phyloP scores from a whole-genome alignment of 2,113 vertebrate genomes.

The Stegastes partitus region DNA sequence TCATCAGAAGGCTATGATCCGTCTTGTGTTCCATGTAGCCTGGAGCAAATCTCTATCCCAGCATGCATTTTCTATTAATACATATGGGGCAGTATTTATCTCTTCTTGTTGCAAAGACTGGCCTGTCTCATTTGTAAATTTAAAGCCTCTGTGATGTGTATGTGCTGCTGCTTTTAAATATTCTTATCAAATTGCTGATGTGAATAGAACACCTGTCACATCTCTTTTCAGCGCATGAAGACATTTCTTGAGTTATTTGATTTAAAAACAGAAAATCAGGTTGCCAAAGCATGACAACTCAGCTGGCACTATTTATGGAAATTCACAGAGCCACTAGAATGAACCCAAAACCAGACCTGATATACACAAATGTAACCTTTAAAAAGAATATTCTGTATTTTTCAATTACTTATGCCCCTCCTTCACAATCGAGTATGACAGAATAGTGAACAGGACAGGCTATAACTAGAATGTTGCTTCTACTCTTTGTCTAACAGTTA shows the following conservation, averaged over 20 bases:
- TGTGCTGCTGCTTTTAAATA: constrained; percentile 41
- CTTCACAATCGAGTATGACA: constrained; percentile 7
- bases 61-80: constrained; percentile 75
- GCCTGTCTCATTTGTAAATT: constrained; percentile 48
- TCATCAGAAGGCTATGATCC: constrained; percentile 61
- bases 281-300: constrained; percentile 23
- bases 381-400: constrained; percentile 30
- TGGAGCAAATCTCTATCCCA: constrained; percentile 70
- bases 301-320: constrained; percentile 29
- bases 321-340: constrained; percentile 9
- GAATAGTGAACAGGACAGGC: constrained; percentile 16
- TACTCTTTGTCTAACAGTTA: constrained; percentile 39
- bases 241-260: constrained; percentile 23
- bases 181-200: constrained; percentile 20
- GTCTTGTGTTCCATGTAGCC: constrained; percentile 67
- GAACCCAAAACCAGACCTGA: constrained; percentile 36
- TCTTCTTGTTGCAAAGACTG: constrained; percentile 43
- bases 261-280: not conserved
- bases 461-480: constrained; percentile 31
- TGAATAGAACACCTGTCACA: constrained; percentile 41
- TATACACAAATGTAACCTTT: constrained; percentile 60
- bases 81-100: constrained; percentile 58
- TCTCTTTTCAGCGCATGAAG: constrained; percentile 10
- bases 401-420: constrained; percentile 42
- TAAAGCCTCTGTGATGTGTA: constrained; percentile 41